Percentiles rank a stretch among this genome's conserved stretches.
phyloP scores from a whole-genome alignment of 2,797 vertebrate species.

The Phoeniculus purpureus region DNA sequence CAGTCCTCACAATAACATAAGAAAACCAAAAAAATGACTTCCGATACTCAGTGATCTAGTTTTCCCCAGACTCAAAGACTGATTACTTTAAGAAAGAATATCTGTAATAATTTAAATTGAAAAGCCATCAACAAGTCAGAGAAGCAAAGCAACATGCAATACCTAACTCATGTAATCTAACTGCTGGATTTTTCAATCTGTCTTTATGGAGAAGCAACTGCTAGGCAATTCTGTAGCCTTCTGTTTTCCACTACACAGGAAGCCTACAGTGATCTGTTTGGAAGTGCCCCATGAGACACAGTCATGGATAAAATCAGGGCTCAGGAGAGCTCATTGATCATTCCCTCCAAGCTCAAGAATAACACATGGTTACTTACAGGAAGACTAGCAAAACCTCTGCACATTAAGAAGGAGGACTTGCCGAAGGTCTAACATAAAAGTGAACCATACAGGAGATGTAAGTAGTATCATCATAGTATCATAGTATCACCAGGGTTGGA shows the following conservation, averaged over 20 bases:
- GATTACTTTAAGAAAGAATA: constrained; percentile 42
- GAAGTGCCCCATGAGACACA: not conserved
- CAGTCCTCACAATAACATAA: constrained; percentile 9
- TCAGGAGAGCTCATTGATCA: not conserved
- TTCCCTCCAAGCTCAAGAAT: not conserved
- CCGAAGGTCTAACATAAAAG: not conserved
- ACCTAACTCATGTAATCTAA: not conserved
- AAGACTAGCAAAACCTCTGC: not conserved
- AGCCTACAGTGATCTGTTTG: not conserved
- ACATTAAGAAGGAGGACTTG: not conserved
- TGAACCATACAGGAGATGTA: not conserved
- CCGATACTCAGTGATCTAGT: constrained; percentile 16
- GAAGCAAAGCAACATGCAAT: not conserved
- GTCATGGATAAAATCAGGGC: not conserved
- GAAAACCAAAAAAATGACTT: constrained; percentile 39
- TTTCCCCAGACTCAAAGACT: constrained; percentile 13
- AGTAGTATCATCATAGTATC: too few relatives aligned
- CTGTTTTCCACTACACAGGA: not conserved
- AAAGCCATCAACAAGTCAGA: not conserved
- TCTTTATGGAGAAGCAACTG: not conserved
- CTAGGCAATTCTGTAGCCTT: not conserved
- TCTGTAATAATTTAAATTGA: constrained; percentile 23
- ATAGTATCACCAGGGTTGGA: too few relatives aligned
- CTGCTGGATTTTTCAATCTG: not conserved
- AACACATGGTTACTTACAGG: not conserved